These are phyloP conservation scores for Cebidichthys violaceus DNA, from an alignment of 2,113 vertebrate genomes.

Conservation along the genomic window DNA sequence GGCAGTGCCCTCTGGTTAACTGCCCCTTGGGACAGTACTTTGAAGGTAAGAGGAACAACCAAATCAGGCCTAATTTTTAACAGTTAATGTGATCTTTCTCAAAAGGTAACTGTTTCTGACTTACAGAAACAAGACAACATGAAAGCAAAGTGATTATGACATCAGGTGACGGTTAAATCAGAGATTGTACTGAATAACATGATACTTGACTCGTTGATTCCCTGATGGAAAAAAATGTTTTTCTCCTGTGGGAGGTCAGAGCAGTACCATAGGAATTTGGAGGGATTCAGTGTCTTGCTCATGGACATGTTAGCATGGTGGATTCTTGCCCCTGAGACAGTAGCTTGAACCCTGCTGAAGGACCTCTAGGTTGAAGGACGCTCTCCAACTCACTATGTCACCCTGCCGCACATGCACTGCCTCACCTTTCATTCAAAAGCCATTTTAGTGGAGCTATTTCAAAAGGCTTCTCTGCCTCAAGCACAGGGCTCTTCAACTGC, in stretches of 20 bases:
- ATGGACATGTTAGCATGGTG: constrained; percentile 34
- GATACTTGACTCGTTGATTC: constrained; percentile 16
- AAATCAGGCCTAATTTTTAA: not conserved
- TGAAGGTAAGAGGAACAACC: constrained; percentile 74
- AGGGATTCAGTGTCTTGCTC: constrained; percentile 20
- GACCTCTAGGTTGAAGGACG: constrained; percentile 29
- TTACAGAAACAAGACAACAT: not conserved
- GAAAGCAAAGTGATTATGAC: not conserved
- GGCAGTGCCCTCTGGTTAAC: constrained; percentile 80
- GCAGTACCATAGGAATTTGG: constrained; percentile 2
- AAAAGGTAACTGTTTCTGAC: not conserved
- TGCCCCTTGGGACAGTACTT: constrained; percentile 82
- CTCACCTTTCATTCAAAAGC: constrained; percentile 27
- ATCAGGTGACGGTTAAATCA: not conserved
- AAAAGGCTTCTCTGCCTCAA: constrained; percentile 19
- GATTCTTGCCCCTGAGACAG: constrained; percentile 34
- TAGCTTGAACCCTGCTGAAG: constrained; percentile 33
- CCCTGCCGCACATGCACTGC: not conserved
- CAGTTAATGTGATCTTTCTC: not conserved
- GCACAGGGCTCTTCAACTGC: constrained; percentile 15
- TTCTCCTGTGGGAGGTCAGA: not conserved
- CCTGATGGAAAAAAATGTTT: constrained; percentile 12
- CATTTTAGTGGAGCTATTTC: constrained; percentile 25
- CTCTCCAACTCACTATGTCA: constrained; percentile 9
- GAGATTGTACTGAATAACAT: constrained; percentile 2